Evolutionary conservation across 2,888 invertebrate species (phyloP).

Genomic region (Chrysolina oricalcia): DNA sequence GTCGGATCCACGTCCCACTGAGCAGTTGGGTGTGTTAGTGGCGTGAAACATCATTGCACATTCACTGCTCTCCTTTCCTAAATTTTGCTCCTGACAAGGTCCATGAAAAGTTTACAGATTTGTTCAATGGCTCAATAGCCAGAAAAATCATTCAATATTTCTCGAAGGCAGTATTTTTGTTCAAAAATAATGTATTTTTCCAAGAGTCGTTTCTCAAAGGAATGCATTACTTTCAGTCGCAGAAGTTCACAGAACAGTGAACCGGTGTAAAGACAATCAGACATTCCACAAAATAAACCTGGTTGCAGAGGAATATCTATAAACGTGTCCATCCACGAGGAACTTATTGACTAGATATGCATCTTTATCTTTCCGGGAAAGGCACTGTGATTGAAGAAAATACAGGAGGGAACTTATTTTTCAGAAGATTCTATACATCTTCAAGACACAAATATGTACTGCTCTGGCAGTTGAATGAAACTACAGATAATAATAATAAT

Average conservation of each 20-base stretch:
- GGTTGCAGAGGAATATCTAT: neutral
- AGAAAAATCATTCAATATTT: neutral
- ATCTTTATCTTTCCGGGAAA: neutral
- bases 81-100: no score
- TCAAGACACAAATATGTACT: no score
- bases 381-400: neutral
- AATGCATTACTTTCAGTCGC: neutral
- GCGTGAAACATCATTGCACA: no score
- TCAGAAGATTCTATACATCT: no score
- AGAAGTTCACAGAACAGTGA: neutral
- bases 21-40: no score
- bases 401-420: no score
- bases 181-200: neutral
- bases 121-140: neutral
- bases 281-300: conserved; percentile 2
- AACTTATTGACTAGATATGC: conserved; percentile 1
- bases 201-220: neutral
- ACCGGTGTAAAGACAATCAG: neutral
- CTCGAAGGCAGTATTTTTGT: neutral
- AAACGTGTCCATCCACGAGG: neutral
- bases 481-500: no score
- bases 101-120: no score
- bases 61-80: no score
- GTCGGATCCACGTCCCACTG: no score
- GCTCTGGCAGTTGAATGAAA: no score